Evolutionary conservation across 2,888 invertebrate species (phyloP).

Genomic region (Lottia scabra): DNA sequence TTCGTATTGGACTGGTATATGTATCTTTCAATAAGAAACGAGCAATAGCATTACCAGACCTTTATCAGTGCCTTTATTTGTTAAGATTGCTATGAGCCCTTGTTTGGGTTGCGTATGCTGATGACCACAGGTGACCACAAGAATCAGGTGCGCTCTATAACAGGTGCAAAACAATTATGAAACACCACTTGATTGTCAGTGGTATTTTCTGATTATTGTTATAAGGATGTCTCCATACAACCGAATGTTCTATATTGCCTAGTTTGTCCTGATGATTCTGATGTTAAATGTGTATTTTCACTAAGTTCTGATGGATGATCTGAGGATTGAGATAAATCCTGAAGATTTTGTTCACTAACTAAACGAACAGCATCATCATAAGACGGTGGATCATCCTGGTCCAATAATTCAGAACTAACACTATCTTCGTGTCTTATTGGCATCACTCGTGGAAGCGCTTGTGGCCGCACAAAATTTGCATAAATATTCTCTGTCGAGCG

Average conservation of each 20-base stretch:
- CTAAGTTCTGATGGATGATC: neutral
- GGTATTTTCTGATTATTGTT: neutral
- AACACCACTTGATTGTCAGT: no score
- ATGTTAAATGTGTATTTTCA: neutral
- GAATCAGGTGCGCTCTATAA: no score
- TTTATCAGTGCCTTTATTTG: no score
- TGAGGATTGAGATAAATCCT: neutral
- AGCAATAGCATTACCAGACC: no score
- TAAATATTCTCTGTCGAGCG: neutral
- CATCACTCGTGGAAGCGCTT: slow-evolving; percentile 5
- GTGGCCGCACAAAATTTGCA: neutral
- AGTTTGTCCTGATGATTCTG: slow-evolving; percentile 15
- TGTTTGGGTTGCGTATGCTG: no score
- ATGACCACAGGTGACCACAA: no score
- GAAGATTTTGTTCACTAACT: slow-evolving; percentile 25
- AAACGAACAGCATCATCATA: slow-evolving; percentile 77
- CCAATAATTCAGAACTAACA: slow-evolving; percentile 61
- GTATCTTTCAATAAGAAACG: no score
- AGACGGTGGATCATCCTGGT: slow-evolving; percentile 71
- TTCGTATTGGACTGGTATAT: no score
- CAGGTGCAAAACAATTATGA: no score
- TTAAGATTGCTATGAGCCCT: no score
- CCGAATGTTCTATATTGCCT: slow-evolving; percentile 25
- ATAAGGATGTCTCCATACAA: slow-evolving; percentile 34
- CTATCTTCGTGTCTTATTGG: neutral